Conservation (phyloP, 1,140 invertebrate species). For the Ceratosolen solmsi region DNA sequence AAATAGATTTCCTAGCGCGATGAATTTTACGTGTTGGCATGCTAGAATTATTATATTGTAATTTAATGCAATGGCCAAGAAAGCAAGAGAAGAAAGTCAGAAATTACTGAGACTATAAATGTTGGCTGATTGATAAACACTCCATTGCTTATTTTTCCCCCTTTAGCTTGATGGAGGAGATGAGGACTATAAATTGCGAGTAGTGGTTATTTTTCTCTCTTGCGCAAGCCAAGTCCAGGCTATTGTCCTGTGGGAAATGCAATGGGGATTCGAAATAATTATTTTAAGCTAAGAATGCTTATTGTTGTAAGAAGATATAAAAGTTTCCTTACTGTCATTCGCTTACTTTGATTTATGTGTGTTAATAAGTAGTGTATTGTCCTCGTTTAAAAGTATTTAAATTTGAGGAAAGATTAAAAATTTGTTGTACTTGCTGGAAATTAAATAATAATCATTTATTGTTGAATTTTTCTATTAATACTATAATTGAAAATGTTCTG, state of each 20-base stretch:
- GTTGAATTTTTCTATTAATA: neutral
- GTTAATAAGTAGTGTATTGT: constrained; percentile 16
- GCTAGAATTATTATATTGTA: constrained; percentile 51
- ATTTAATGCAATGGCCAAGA: constrained; percentile 46
- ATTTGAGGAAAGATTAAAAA: neutral
- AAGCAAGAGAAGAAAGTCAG: neutral
- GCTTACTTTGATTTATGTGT: constrained; percentile 8
- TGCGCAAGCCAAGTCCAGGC: neutral
- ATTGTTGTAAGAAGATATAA: constrained; percentile 1
- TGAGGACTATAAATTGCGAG: constrained; percentile 43
- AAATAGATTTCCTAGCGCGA: constrained; percentile 45
- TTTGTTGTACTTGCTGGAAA: neutral
- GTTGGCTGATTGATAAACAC: constrained; percentile 43
- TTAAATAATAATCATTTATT: neutral
- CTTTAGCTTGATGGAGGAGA: constrained; percentile 16
- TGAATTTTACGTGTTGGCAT: constrained; percentile 47
- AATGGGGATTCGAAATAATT: constrained; percentile 35
- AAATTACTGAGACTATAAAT: constrained; percentile 42
- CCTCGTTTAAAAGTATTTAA: neutral
- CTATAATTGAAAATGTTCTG: neutral
- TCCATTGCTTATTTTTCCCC: neutral
- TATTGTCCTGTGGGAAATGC: constrained; percentile 24
- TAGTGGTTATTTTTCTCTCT: constrained; percentile 1
- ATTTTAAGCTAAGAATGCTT: constrained; percentile 31
- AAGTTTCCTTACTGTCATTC: neutral